Base-by-base conservation (phyloP, 2,888 invertebrate species). In the Machimus rusticus region DNA sequence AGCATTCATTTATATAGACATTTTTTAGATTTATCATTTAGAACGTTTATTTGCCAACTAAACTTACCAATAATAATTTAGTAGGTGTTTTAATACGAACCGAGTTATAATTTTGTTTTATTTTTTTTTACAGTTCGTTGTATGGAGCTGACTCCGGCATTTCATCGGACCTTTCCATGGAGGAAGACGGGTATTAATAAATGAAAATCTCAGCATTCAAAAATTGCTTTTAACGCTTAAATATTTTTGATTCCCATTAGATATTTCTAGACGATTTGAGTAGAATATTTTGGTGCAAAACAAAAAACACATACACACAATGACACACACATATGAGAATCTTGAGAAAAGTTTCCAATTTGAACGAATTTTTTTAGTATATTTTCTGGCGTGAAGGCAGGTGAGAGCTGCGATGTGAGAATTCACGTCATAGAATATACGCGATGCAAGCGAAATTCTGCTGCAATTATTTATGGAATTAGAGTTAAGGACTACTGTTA, bases 121-220 rank as follows among this genome's bases (percentile, higher is more conserved):
- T 37, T 37, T 37, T 34, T 6, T 34, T 1, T 39, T 94, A 87
- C 94, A 97, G 97, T 92, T 97, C 97, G 81, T 95, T 96, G 86
- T 96, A 97, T 92, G 95, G 95, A 88, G 94, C 95, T 89, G 97
- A 97, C 93, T 96, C 96, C 79, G 96, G 96, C 76, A 95, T 96
- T 89, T 94, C 94, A 86, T 95, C 95, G 90, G 97, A 97, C 92
- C 96, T 97, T 91, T 95, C 96, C 16, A 97, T 97, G 97, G 97
- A 97, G 91, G 97, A 97, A 93, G 97, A 97, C 90, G 96, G 96
- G 90, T 94, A 93, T 88, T 92, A 90, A 90, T 34, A 76, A 39
- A 28, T 76, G 76, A 76, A 37, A n/a, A 31, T 76, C 23, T 66
- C 66, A 28, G 66, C 66, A 81, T 31, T 55, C 31, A 46, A 57